Evolutionary conservation across 2,797 vertebrate species (phyloP).

Genomic region (Phrynocephalus vlangalii): DNA sequence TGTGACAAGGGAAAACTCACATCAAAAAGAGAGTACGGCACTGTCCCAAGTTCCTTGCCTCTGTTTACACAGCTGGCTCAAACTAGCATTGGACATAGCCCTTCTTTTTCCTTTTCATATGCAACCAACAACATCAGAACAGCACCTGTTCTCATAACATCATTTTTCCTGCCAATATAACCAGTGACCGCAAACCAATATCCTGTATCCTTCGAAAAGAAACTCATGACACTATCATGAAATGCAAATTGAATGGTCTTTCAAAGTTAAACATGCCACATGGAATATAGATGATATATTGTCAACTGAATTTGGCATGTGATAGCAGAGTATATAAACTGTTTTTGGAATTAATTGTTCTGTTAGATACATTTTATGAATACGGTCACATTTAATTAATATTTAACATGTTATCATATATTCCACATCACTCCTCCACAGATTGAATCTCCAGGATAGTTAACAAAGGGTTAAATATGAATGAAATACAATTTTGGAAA

Average conservation of each 20-base stretch:
- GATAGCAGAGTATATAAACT: background rate
- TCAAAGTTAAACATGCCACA: constrained; percentile 43
- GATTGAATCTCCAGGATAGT: background rate
- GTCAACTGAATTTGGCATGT: constrained; percentile 11
- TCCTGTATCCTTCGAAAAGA: constrained; percentile 53
- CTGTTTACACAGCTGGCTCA: constrained; percentile 51
- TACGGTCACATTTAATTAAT: background rate
- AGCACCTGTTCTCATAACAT: constrained; percentile 65
- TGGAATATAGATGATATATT: background rate
- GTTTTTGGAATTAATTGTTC: background rate
- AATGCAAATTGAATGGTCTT: constrained; percentile 45
- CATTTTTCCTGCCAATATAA: constrained; percentile 49
- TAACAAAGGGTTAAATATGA: background rate
- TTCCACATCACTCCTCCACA: background rate
- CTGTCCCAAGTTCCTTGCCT: constrained; percentile 29
- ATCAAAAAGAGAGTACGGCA: constrained; percentile 47
- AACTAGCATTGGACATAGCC: constrained; percentile 38
- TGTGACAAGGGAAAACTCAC: constrained; percentile 22
- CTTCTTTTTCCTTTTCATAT: constrained; percentile 49
- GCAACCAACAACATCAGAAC: constrained; percentile 45
- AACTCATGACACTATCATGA: background rate
- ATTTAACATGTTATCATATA: background rate
- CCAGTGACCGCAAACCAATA: constrained; percentile 63
- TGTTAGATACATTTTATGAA: background rate
- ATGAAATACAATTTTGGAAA: background rate